phyloP scores from a whole-genome alignment of 2,888 invertebrate genomes.

The Lasius platythorax region DNA sequence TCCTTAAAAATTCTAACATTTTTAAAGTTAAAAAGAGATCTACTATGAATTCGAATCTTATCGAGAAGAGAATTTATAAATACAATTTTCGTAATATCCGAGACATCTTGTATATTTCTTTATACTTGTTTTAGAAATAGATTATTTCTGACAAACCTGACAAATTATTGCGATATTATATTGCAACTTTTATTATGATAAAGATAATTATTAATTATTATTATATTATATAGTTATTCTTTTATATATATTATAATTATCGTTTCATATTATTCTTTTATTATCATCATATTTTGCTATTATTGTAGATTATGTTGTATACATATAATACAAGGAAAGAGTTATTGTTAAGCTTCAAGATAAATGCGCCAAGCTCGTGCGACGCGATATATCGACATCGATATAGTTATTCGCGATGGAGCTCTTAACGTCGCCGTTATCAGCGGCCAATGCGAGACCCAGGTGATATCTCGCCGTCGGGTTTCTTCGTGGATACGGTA shows the following conservation, averaged over 20 bases:
- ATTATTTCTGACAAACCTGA: background rate
- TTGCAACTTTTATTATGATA: background rate
- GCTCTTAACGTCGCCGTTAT: slow-evolving; percentile 53
- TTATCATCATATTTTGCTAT: background rate
- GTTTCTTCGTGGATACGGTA: slow-evolving; percentile 51
- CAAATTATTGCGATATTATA: background rate
- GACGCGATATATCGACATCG: slow-evolving; percentile 37
- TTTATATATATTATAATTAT: background rate
- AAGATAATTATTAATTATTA: background rate
- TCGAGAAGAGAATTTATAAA: background rate
- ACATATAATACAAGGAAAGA: background rate
- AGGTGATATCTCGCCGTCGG: slow-evolving; percentile 37
- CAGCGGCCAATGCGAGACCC: slow-evolving; percentile 38
- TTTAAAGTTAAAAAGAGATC: background rate
- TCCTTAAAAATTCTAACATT: background rate
- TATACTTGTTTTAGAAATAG: background rate
- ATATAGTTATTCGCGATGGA: slow-evolving; percentile 41
- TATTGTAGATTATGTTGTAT: background rate
- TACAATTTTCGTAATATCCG: background rate
- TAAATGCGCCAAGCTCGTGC: slow-evolving; percentile 17
- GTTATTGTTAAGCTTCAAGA: slow-evolving; percentile 1
- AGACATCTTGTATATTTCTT: background rate
- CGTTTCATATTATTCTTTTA: background rate
- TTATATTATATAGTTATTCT: background rate
- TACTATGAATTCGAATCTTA: background rate